These are phyloP conservation scores for Serinus canaria DNA, from an alignment of 2,113 vertebrate genomes.

Conservation along the genomic window DNA sequence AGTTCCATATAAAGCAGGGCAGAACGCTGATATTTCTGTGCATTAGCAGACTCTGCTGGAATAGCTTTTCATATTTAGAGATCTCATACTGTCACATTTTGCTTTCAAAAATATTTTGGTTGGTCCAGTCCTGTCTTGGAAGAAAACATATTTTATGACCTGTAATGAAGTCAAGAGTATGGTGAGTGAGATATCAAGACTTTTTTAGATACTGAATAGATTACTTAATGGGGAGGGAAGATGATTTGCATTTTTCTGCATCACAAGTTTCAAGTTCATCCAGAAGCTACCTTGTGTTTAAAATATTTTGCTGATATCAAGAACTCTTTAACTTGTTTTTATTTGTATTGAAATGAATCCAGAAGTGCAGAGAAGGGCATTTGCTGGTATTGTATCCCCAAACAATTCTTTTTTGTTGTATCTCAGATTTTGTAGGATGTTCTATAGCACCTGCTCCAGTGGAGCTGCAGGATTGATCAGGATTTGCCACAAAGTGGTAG, in stretches of 20 bases:
- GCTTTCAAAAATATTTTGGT: background rate
- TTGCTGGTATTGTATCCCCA: background rate
- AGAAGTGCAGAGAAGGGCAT: background rate
- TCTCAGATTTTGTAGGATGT: background rate
- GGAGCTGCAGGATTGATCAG: background rate
- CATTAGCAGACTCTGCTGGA: background rate
- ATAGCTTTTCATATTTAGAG: background rate
- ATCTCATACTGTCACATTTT: background rate
- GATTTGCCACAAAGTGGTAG: background rate
- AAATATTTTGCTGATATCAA: background rate
- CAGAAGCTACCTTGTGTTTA: background rate
- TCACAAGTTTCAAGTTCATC: background rate
- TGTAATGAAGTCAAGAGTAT: background rate
- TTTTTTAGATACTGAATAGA: background rate
- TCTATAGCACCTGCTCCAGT: background rate
- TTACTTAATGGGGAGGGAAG: background rate
- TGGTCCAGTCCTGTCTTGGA: background rate
- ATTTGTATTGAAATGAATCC: background rate
- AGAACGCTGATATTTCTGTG: background rate
- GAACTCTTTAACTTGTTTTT: background rate
- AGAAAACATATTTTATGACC: background rate
- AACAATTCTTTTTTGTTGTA: background rate
- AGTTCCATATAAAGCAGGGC: slow-evolving; percentile 34
- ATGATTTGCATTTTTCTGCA: background rate
- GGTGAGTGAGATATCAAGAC: background rate